Evolutionary conservation across 2,113 vertebrate genomes (phyloP), one percentile per base, ranked within the genome.

Genomic region (Ramphastos sulfuratus): DNA sequence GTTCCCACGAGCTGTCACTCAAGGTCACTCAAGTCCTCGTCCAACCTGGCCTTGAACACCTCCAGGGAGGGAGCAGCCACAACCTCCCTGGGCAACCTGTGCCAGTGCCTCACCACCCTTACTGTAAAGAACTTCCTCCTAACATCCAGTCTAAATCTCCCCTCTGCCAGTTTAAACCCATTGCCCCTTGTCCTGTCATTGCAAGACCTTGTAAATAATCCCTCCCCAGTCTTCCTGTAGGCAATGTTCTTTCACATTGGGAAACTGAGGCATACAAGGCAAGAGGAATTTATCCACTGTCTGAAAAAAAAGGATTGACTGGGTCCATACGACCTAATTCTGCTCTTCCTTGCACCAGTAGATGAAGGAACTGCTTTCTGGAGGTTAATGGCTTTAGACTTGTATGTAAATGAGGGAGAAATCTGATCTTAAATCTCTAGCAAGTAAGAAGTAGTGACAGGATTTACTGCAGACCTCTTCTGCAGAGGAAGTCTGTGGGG

Each of bases 371-470:
- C 83, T 9, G 7, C 91, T 88, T 92, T 92, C 61, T 87, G 79
- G 93, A 95, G 58, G 76, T 92, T 94, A 96, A 94, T 92, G 85
- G 69, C 54, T 94, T 95, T 88, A 88, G 85, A 86, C 79, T 83
- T 82, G 27, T 58, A 94, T 96, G 89, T 65, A 94, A 96, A 95
- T 93, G 64, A 95, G 58, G 35, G 46, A 44, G 44, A 92, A 94
- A 87, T 77, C 89, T 87, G 72, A 82, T 91, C 79, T 89, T 96
- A 91, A 95, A 93, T 94, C 69, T 90, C 59, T 75, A 61, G 31
- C 75, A 94, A 87, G 82, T 8, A 2, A 61, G 56, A 91, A 82
- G 74, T 31, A 28, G 17, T 80, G 89, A 87, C 76, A 83, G 64
- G 35, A 81, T 89, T 95, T 96, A 93, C 48, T 75, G 90, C 75